Base-by-base conservation (phyloP, 64 coral and sea anemone species). In the Montipora foliosa region DNA sequence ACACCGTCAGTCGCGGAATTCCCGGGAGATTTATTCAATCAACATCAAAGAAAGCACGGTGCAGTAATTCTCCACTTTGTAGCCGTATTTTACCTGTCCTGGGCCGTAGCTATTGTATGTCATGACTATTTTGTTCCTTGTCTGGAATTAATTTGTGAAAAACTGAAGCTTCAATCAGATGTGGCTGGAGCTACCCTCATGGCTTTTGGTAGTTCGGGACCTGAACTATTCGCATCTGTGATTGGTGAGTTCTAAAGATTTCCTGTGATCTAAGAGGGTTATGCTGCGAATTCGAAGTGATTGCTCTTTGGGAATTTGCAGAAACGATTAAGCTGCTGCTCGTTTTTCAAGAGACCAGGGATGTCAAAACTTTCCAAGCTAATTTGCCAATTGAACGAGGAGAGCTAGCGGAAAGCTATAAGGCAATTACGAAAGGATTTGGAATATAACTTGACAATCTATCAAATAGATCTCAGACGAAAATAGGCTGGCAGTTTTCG, bases 131-230 rank as follows among this genome's bases (percentile, higher is more conserved):
- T 98, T 74, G 96, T 98, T 5, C 96, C 96, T 3, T 92, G 79
- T 11, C 55, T 98, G 49, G 94, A 98, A 29, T 93, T 95, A 8
- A 91, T 98, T 7, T 93, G 94, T 74, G 91, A 98, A 47, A 95
- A 77, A 94, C 95, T 74, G 94, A 95, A 44, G 96, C 96, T 57
- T 57, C 53, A 57, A 57, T 57, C 53, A 57, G 53, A 57, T 57
- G 53, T 57, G 53, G 53, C 53, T 7, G 96, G 96, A 13, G 96
- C 96, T n/a, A 98, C 96, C 14, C 87, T 98, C 15, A 98, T 98
- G 96, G 94, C 96, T 37, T 79, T 98, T 9, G 96, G 96, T 6
- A 95, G 91, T 46, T 98, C 96, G 6, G 94, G 94, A 0, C 96
- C 96, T 2, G 96, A 98, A 75, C 75, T 98, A 13, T 98, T 93